These are phyloP conservation scores for Leptinotarsa haldemani DNA, from an alignment of 2,888 invertebrate genomes.

Conservation along the genomic window DNA sequence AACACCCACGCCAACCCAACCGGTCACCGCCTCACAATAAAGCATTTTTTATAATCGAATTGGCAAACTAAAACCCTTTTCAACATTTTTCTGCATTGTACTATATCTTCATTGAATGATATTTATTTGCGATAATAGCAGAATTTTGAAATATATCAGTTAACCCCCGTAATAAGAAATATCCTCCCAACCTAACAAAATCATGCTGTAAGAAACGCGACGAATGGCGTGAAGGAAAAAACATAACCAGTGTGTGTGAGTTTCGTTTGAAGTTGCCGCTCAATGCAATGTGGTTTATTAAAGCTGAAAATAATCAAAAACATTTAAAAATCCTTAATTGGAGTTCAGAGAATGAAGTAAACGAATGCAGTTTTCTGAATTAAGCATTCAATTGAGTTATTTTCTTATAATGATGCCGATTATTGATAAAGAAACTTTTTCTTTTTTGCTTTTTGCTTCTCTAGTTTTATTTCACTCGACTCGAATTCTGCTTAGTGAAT, in stretches of 20 bases:
- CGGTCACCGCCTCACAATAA: not conserved
- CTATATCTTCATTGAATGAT: not conserved
- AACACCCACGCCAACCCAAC: not conserved
- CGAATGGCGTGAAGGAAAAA: conserved; percentile 40
- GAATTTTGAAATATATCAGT: not conserved
- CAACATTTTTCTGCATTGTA: too few species aligned
- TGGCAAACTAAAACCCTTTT: not conserved
- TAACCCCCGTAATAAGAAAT: not conserved
- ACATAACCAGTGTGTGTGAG: conserved; percentile 31
- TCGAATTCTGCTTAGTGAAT: conserved; percentile 22
- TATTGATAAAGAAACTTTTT: conserved; percentile 48
- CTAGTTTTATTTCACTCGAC: conserved; percentile 26
- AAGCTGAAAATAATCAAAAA: conserved; percentile 59
- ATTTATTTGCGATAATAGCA: not conserved
- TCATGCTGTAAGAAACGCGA: conserved; percentile 16
- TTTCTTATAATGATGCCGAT: conserved; percentile 54
- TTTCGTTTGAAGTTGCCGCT: conserved; percentile 55
- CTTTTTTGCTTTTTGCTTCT: conserved; percentile 16
- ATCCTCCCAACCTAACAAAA: conserved; percentile 5
- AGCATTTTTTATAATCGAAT: not conserved
- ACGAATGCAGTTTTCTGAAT: conserved; percentile 57
- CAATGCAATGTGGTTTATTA: conserved; percentile 57
- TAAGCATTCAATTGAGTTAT: conserved; percentile 59
- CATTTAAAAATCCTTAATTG: conserved; percentile 60
- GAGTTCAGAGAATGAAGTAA: conserved; percentile 56